phyloP scores from a whole-genome alignment of 30 jellyfish, hydroid and myxozoan species.

The Catostylus mosaicus region DNA sequence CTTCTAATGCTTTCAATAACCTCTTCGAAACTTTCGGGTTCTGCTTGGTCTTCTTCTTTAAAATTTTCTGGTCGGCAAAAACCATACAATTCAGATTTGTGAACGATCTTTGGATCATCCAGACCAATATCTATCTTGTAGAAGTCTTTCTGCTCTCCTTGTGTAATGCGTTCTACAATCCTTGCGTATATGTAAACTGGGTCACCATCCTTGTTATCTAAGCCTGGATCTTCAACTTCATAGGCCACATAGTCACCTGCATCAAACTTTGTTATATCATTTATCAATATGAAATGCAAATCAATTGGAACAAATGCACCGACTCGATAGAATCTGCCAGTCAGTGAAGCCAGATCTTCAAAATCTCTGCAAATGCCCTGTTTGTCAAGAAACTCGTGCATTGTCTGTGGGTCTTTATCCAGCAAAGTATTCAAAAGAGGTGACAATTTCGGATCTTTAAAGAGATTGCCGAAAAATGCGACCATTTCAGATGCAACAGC shows the following conservation, averaged over 20 bases:
- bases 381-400: slow-evolving; percentile 50
- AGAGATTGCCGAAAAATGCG: background rate
- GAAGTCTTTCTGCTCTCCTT: background rate
- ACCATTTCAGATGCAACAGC: slow-evolving; percentile 25
- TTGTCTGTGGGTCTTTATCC: background rate
- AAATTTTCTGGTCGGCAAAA: slow-evolving; percentile 27
- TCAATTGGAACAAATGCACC: slow-evolving; percentile 84
- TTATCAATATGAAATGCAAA: slow-evolving; percentile 50
- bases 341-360: background rate
- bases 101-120: slow-evolving; percentile 29
- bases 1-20: slow-evolving; percentile 27
- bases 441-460: slow-evolving; percentile 5
- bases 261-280: slow-evolving; percentile 48
- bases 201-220: slow-evolving; percentile 52
- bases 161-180: slow-evolving; percentile 11
- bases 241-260: slow-evolving; percentile 77
- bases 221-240: slow-evolving; percentile 57
- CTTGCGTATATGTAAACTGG: slow-evolving; percentile 59
- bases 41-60: background rate
- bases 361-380: slow-evolving; percentile 14
- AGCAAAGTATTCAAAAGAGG: slow-evolving; percentile 31
- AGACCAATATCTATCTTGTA: slow-evolving; percentile 30
- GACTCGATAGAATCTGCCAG: slow-evolving; percentile 8
- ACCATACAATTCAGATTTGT: slow-evolving; percentile 21
- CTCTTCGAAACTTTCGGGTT: slow-evolving; percentile 24